phyloP scores from a whole-genome alignment of 1,140 invertebrate species.

The Ridgeia piscesae region DNA sequence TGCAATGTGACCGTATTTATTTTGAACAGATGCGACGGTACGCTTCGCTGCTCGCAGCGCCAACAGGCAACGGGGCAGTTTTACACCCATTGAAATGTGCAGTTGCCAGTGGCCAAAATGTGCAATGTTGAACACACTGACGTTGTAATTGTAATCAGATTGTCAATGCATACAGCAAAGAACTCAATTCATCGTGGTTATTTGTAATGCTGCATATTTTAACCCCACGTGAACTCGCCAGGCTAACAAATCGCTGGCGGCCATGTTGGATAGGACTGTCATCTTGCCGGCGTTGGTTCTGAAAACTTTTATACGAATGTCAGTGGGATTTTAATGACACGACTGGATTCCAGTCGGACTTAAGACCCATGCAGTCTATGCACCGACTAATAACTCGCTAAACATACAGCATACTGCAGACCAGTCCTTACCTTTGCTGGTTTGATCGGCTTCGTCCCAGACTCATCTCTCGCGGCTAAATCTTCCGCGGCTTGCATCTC shows the following conservation, averaged over 20 bases:
- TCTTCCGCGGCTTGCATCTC: neutral
- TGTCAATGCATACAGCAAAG: neutral
- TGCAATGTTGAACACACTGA: neutral
- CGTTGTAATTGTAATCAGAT: neutral
- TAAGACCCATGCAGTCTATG: neutral
- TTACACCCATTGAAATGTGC: neutral
- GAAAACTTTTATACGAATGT: neutral
- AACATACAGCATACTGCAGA: too few species aligned
- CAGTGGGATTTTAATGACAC: neutral
- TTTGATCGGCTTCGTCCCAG: neutral
- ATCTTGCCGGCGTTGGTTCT: neutral
- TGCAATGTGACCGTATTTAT: neutral
- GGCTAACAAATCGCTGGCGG: neutral
- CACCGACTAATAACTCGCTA: neutral
- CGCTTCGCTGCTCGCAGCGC: neutral
- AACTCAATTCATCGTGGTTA: neutral
- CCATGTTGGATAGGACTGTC: neutral
- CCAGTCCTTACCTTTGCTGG: neutral
- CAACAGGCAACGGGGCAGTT: neutral
- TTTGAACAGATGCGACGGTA: neutral
- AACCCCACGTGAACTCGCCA: neutral
- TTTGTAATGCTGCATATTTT: conserved; percentile 1
- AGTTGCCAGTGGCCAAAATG: neutral
- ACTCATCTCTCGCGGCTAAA: neutral
- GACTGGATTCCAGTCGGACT: neutral